These are phyloP conservation scores for Bucorvus abyssinicus DNA, from an alignment of 2,797 vertebrate genomes.

Conservation along the genomic window DNA sequence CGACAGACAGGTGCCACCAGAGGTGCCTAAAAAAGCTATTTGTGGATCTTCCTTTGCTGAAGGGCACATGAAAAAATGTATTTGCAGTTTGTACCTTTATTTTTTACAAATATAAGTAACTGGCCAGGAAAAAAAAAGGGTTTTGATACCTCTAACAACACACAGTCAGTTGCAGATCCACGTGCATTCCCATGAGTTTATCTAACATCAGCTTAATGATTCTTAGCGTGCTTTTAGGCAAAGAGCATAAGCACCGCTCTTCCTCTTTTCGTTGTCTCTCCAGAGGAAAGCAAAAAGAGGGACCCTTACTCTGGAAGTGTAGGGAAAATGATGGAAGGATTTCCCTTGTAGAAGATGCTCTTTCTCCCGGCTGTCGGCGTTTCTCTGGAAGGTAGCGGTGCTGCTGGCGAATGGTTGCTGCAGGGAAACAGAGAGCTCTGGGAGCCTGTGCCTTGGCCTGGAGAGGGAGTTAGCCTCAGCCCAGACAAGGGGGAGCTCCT, in stretches of 20 bases:
- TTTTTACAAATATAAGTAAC: not conserved
- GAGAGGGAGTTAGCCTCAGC: not conserved
- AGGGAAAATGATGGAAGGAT: not conserved
- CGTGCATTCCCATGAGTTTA: not conserved
- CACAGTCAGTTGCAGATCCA: not conserved
- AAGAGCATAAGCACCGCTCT: not conserved
- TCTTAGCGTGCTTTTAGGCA: not conserved
- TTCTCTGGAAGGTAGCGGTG: not conserved
- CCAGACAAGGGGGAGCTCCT: not conserved
- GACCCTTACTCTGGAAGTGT: fast-evolving
- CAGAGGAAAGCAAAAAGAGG: not conserved
- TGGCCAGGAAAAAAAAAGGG: not conserved
- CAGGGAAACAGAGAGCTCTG: not conserved
- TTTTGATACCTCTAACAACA: not conserved
- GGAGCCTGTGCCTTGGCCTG: not conserved
- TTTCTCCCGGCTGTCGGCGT: not conserved
- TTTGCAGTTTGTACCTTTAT: not conserved
- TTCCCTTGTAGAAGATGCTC: not conserved
- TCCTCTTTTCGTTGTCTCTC: not conserved
- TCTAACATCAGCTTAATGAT: not conserved
- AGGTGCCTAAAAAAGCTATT: not conserved
- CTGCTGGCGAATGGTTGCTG: not conserved
- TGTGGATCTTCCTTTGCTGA: not conserved
- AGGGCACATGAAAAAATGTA: not conserved
- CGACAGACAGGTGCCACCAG: not conserved